A percentile compares a stretch with the other conserved stretches of the same genome.
Conservation (phyloP, 2,888 invertebrate genomes). For the Andrena praecox region DNA sequence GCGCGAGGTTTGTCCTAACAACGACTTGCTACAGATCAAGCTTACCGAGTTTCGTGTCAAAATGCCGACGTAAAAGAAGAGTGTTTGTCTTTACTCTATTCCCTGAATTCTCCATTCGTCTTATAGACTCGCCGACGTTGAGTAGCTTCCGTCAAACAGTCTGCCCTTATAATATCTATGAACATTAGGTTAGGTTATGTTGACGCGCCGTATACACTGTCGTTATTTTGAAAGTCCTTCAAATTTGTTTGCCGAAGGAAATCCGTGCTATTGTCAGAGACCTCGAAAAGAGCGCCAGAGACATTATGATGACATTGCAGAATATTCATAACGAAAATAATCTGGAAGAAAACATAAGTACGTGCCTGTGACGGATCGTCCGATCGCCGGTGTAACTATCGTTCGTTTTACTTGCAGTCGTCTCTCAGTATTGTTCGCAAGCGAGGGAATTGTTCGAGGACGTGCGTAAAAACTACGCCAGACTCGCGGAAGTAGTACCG, state of each 20-base stretch:
- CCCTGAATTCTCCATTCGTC: neutral
- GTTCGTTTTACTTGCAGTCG: slow-evolving; percentile 82
- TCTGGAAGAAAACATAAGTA: slow-evolving; percentile 88
- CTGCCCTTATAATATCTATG: neutral
- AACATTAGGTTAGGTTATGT: slow-evolving; percentile 29
- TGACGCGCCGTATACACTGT: neutral
- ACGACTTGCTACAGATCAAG: slow-evolving; percentile 11
- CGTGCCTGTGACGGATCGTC: slow-evolving; percentile 33
- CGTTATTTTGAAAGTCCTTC: neutral
- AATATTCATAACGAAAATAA: slow-evolving; percentile 91
- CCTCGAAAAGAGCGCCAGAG: slow-evolving; percentile 92
- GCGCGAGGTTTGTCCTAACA: slow-evolving; percentile 89
- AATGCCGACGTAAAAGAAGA: slow-evolving; percentile 55
- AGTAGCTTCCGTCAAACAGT: neutral
- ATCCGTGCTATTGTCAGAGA: slow-evolving; percentile 90
- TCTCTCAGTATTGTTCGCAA: slow-evolving; percentile 88
- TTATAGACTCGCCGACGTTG: neutral
- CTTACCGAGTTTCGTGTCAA: slow-evolving; percentile 22
- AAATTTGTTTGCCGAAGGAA: slow-evolving; percentile 85
- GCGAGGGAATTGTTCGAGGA: slow-evolving; percentile 89
- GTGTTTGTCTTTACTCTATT: neutral
- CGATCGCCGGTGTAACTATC: neutral
- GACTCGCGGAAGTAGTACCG: slow-evolving; percentile 89
- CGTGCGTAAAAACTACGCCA: slow-evolving; percentile 88
- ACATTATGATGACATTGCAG: slow-evolving; percentile 92